phyloP scores from a whole-genome alignment of 1,140 invertebrate genomes.

The Callitettix versicolor region DNA sequence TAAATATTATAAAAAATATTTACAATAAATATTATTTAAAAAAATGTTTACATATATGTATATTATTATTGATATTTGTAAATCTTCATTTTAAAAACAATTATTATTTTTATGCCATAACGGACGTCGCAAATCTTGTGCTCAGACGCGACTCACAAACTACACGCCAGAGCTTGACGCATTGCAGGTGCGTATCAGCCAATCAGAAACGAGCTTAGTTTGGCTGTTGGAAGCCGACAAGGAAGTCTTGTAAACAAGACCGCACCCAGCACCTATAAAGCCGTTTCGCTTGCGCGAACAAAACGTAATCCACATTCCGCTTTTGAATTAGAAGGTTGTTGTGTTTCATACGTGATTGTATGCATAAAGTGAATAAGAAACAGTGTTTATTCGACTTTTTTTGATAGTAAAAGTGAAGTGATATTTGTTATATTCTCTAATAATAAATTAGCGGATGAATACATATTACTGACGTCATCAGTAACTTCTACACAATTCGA shows the following conservation, averaged over 20 bases:
- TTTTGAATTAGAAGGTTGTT: slow-evolving; percentile 14
- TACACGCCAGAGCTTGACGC: slow-evolving; percentile 45
- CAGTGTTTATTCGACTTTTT: slow-evolving; percentile 6
- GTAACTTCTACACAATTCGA: slow-evolving; percentile 25
- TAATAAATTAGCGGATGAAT: slow-evolving; percentile 24
- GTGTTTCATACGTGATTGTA: slow-evolving; percentile 4
- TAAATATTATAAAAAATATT: no score
- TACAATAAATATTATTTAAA: no score
- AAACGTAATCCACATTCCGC: slow-evolving; percentile 27
- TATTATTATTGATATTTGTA: no score
- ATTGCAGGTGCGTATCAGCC: slow-evolving; percentile 69
- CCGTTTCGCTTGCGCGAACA: slow-evolving; percentile 26
- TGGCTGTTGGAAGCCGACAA: slow-evolving; percentile 27
- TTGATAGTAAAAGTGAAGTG: slow-evolving; percentile 11
- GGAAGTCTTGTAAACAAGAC: slow-evolving; percentile 49
- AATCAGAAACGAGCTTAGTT: slow-evolving; percentile 40
- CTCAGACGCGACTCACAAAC: slow-evolving; percentile 11
- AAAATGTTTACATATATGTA: no score
- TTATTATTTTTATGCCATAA: background rate
- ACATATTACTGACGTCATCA: slow-evolving; percentile 25
- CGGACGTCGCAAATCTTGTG: slow-evolving; percentile 10
- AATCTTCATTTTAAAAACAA: no score
- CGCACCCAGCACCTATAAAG: slow-evolving; percentile 50
- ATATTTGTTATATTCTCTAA: slow-evolving; percentile 5
- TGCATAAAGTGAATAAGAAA: slow-evolving; percentile 1